A percentile compares a stretch with the other conserved stretches of the same genome.
Conservation (phyloP, 2,797 vertebrate genomes). For the Catostomus latipinnis region DNA sequence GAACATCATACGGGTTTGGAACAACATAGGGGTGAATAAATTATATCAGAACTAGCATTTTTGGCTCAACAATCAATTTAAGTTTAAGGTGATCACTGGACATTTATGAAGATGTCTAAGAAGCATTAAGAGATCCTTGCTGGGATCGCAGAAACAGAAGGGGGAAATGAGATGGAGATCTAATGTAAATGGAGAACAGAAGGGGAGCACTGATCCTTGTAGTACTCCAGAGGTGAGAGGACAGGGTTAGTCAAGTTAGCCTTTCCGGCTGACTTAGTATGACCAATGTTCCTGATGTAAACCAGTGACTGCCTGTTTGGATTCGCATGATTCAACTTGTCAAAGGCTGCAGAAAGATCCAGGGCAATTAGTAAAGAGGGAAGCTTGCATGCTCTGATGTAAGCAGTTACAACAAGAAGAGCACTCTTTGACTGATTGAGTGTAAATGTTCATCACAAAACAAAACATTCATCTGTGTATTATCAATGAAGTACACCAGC, state of each 20-base stretch:
- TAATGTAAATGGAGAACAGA: constrained; percentile 19
- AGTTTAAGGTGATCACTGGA: background rate
- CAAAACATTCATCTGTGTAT: too few relatives aligned
- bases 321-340: background rate
- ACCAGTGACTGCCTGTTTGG: background rate
- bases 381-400: background rate
- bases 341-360: background rate
- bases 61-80: too few relatives aligned
- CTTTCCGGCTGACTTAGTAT: background rate
- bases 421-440: too few relatives aligned
- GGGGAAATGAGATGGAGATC: background rate
- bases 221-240: background rate
- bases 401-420: background rate
- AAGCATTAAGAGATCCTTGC: background rate
- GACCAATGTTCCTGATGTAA: background rate
- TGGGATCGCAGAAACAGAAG: background rate
- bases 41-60: too few relatives aligned
- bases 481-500: too few relatives aligned
- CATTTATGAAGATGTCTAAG: background rate
- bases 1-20: too few relatives aligned
- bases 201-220: constrained; percentile 11
- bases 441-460: too few relatives aligned
- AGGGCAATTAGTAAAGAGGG: background rate
- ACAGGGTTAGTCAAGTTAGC: background rate
- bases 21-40: too few relatives aligned